phyloP scores from a whole-genome alignment of 2,797 vertebrate species.

The Mionectes olivaceus region DNA sequence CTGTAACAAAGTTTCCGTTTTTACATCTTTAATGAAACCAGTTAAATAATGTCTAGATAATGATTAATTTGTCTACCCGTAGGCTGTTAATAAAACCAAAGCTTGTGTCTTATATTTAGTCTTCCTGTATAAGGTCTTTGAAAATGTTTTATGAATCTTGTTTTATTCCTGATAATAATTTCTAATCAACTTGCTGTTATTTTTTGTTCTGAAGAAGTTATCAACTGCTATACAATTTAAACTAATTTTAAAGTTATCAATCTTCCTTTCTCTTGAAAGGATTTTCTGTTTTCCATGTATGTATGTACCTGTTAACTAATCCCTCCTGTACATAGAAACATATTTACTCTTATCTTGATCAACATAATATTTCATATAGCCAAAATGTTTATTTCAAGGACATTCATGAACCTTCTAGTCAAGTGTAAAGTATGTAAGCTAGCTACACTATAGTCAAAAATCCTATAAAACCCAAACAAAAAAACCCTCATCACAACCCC shows the following conservation, averaged over 20 bases:
- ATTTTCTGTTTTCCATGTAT: background rate
- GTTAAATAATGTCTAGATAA: background rate
- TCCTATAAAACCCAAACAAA: background rate
- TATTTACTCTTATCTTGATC: background rate
- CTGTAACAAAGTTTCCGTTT: background rate
- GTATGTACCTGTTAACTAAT: background rate
- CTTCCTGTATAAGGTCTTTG: background rate
- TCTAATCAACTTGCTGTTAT: background rate
- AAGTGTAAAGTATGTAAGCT: background rate
- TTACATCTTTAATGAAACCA: background rate
- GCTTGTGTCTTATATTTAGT: background rate
- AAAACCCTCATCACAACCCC: background rate
- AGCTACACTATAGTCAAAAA: background rate
- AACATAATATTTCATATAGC: background rate
- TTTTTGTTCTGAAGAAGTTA: background rate
- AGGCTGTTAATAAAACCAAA: background rate
- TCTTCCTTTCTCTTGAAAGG: background rate
- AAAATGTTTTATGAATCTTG: background rate
- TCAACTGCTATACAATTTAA: background rate
- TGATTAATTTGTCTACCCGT: background rate
- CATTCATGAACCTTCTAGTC: background rate
- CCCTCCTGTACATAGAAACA: background rate
- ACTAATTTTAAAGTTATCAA: background rate
- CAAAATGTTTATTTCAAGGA: background rate
- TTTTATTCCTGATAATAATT: background rate